A percentile compares a stretch with the other conserved stretches of the same genome.
Conservation (phyloP, 2,113 vertebrate genomes). For the Sapajus apella region DNA sequence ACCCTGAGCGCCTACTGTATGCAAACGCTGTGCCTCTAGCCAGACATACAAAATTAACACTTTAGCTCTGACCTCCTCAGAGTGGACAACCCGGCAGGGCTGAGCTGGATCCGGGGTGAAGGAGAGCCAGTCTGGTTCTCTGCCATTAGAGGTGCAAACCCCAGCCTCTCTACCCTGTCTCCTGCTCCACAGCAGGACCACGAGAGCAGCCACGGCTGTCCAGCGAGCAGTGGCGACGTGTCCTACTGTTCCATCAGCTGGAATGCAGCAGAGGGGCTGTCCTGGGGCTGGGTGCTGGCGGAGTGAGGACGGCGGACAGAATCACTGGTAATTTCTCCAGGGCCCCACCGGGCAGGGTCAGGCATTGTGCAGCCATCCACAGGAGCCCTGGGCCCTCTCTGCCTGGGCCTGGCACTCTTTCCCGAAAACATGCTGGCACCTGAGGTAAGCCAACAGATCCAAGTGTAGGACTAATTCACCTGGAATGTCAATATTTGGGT, state of each 20-base stretch:
- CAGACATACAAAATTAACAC: rapidly evolving
- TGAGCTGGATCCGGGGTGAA: rapidly evolving
- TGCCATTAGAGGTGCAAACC: rapidly evolving
- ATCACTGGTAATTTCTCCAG: rapidly evolving
- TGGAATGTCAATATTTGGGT: slow-evolving; percentile 65
- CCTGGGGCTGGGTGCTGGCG: not conserved
- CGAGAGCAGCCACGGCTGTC: not conserved
- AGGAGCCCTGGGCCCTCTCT: rapidly evolving
- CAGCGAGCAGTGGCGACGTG: rapidly evolving
- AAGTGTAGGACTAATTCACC: not conserved
- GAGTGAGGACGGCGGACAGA: rapidly evolving
- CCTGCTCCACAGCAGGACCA: rapidly evolving
- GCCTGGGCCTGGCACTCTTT: rapidly evolving
- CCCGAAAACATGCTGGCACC: rapidly evolving
- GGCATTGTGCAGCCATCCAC: rapidly evolving
- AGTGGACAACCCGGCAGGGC: rapidly evolving
- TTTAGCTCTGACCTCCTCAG: rapidly evolving
- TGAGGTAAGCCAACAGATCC: rapidly evolving
- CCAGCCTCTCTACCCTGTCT: not conserved
- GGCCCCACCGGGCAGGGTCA: rapidly evolving
- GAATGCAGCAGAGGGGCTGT: not conserved
- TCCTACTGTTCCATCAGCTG: not conserved
- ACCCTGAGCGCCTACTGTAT: not conserved
- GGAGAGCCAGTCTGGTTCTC: rapidly evolving
- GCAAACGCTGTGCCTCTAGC: not conserved